Percentiles rank a stretch among this genome's conserved stretches.
These are phyloP conservation scores for Alviniconcha marisindica DNA, from an alignment of 1,140 invertebrate species.

Conservation along the genomic window DNA sequence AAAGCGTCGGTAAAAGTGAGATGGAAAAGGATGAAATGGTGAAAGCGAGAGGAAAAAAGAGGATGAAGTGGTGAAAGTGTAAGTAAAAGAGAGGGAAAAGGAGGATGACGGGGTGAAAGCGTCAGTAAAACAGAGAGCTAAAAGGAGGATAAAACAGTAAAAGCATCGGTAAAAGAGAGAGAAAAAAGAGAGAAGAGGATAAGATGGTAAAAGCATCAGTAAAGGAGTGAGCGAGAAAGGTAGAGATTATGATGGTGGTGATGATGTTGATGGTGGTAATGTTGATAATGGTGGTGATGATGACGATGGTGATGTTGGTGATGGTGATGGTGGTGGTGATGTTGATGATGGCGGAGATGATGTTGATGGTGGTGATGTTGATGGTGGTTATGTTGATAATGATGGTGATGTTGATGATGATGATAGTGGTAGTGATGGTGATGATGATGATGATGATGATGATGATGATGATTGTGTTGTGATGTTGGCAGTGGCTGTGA, in stretches of 20 bases:
- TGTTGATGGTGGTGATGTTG: too few species aligned
- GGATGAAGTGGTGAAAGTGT: too few species aligned
- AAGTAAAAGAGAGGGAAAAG: too few species aligned
- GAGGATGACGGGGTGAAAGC: too few species aligned
- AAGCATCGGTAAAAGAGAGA: too few species aligned
- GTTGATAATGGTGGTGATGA: neutral
- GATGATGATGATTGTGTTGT: neutral
- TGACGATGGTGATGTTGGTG: neutral
- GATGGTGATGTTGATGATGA: neutral
- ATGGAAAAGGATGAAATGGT: too few species aligned
- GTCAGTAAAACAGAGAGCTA: too few species aligned
- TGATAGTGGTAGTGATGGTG: neutral
- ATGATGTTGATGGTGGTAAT: neutral
- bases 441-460: conserved; percentile 12
- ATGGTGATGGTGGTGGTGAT: neutral
- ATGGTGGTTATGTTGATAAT: neutral
- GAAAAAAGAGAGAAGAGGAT: too few species aligned
- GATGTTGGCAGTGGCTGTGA: neutral
- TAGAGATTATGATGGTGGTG: neutral
- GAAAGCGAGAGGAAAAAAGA: too few species aligned
- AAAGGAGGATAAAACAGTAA: too few species aligned
- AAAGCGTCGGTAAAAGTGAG: too few species aligned
- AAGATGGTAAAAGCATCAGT: too few species aligned
- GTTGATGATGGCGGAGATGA: neutral
- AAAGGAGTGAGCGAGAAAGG: neutral